Evolutionary conservation across 1,140 invertebrate genomes (phyloP).

Genomic region (Calliphora vicina): DNA sequence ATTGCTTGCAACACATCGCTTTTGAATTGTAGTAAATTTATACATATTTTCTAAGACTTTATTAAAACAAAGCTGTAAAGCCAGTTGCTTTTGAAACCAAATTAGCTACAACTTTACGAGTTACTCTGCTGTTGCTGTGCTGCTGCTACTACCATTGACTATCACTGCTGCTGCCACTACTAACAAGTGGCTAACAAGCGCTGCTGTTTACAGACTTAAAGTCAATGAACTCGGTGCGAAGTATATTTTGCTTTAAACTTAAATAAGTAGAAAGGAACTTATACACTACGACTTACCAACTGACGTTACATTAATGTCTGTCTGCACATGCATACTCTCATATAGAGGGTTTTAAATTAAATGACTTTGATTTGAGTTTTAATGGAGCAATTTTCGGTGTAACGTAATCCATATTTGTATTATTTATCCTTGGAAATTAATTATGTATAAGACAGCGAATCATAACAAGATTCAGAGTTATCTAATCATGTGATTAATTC

Average conservation of each 20-base stretch:
- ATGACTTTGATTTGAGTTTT: no score
- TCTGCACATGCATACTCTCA: no score
- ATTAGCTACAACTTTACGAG: background rate
- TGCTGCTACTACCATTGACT: background rate
- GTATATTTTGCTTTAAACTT: background rate
- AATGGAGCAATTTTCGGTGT: no score
- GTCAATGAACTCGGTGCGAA: constrained; percentile 37
- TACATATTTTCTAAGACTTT: background rate
- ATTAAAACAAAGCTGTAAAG: constrained; percentile 21
- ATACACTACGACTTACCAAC: no score
- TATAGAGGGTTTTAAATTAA: no score
- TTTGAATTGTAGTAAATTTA: background rate
- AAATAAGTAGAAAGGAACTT: constrained; percentile 5
- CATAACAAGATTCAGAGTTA: no score
- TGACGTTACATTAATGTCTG: no score
- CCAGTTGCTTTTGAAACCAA: background rate
- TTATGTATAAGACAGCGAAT: no score
- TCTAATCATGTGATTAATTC: no score
- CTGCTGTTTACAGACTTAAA: background rate
- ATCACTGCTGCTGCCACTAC: background rate
- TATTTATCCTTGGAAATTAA: no score
- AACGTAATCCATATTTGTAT: no score
- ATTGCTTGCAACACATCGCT: constrained; percentile 1
- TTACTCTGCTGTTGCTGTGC: background rate
- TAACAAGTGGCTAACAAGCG: background rate